Conservation (phyloP, 1,140 invertebrate genomes). For the Saccostrea echinata region DNA sequence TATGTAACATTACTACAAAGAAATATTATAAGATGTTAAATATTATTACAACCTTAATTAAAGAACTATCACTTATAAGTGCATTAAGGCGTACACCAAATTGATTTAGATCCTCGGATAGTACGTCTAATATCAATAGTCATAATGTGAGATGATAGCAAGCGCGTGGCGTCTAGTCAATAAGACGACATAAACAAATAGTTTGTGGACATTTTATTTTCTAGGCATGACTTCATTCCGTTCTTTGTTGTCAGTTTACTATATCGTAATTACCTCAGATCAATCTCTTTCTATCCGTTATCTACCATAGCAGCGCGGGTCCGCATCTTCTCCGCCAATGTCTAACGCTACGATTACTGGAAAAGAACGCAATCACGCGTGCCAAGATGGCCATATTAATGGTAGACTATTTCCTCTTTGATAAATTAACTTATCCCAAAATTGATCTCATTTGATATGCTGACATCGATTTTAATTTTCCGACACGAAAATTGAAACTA, state of each 20-base stretch:
- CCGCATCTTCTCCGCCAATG: slow-evolving; percentile 8
- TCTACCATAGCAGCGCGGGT: slow-evolving; percentile 34
- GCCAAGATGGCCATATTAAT: slow-evolving; percentile 18
- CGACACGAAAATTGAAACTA: slow-evolving; percentile 24
- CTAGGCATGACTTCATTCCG: slow-evolving; percentile 14
- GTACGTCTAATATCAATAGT: slow-evolving; percentile 27
- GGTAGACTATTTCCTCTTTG: slow-evolving; percentile 23
- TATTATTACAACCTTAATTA: neutral
- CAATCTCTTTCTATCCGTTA: slow-evolving; percentile 49
- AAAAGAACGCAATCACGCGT: slow-evolving; percentile 13
- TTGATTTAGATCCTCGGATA: neutral
- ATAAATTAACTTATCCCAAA: slow-evolving; percentile 30
- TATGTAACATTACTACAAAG: neutral
- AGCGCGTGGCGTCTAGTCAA: slow-evolving; percentile 17
- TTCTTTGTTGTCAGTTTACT: slow-evolving; percentile 42
- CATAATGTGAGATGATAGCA: neutral
- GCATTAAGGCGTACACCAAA: neutral
- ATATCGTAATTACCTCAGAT: slow-evolving; percentile 31
- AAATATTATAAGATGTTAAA: slow-evolving; percentile 24
- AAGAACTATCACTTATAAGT: slow-evolving; percentile 5
- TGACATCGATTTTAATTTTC: slow-evolving; percentile 38
- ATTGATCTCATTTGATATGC: slow-evolving; percentile 34
- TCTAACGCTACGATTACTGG: neutral
- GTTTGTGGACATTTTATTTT: slow-evolving; percentile 22
- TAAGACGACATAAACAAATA: slow-evolving; percentile 33